Percentiles rank a stretch among this genome's conserved stretches.
These are phyloP conservation scores for Manis crassicaudata DNA, from an alignment of 2,797 vertebrate genomes.

Conservation along the genomic window DNA sequence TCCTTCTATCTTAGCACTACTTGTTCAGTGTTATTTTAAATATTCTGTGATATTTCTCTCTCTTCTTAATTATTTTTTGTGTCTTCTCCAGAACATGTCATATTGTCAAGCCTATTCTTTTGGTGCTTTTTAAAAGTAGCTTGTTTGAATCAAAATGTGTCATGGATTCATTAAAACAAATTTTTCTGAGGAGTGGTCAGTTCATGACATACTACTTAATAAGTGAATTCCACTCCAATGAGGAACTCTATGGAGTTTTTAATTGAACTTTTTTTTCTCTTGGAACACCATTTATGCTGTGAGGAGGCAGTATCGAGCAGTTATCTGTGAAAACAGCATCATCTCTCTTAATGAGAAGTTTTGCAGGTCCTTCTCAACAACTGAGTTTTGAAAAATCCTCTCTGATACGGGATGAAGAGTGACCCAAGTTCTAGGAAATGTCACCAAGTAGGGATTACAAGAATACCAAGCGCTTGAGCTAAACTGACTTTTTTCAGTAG, in stretches of 20 bases:
- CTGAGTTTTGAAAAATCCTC: not conserved
- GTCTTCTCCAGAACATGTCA: not conserved
- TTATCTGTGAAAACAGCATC: not conserved
- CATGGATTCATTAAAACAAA: not conserved
- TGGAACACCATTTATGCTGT: not conserved
- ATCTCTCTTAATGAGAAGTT: slow-evolving; percentile 22
- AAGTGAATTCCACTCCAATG: not conserved
- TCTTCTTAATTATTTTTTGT: not conserved
- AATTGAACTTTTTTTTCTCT: not conserved
- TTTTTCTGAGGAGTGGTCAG: not conserved
- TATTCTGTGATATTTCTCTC: not conserved
- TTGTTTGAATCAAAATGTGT: not conserved
- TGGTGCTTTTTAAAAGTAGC: not conserved
- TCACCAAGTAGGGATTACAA: not conserved
- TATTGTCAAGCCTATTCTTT: not conserved
- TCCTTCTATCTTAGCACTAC: not conserved
- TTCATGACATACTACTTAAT: not conserved
- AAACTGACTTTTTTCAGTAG: not conserved
- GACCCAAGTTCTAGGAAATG: not conserved
- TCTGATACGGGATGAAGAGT: not conserved
- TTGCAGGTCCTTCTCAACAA: slow-evolving; percentile 15
- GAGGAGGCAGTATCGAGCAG: not conserved
- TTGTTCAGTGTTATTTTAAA: not conserved
- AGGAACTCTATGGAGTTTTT: not conserved
- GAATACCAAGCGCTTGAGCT: not conserved